Conservation (phyloP, 2,113 vertebrate genomes). For the Catharus bicknelli region DNA sequence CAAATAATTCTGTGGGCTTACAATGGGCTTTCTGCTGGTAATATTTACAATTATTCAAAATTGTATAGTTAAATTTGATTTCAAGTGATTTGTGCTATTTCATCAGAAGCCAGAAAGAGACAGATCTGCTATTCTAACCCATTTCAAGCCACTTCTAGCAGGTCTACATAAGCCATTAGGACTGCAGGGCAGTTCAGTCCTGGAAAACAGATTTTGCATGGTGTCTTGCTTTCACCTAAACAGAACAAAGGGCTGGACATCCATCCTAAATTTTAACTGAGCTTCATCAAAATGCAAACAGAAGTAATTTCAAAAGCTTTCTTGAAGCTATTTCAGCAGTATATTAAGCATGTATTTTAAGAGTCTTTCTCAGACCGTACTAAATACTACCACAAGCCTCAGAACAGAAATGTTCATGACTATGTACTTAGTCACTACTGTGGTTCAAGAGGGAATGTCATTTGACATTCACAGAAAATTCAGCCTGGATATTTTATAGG, state of each 20-base stretch:
- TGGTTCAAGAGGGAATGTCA: neutral
- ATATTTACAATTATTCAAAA: neutral
- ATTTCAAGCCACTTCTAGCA: neutral
- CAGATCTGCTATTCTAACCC: neutral
- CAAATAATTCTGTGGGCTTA: neutral
- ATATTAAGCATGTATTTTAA: neutral
- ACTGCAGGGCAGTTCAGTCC: neutral
- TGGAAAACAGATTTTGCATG: neutral
- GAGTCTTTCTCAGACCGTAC: neutral
- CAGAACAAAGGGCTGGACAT: neutral
- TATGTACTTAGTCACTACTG: neutral
- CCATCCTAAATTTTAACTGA: neutral
- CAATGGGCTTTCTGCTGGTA: neutral
- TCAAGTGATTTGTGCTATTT: neutral
- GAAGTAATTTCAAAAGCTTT: neutral
- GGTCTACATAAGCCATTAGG: neutral
- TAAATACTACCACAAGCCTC: neutral
- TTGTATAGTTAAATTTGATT: neutral
- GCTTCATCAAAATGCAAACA: neutral
- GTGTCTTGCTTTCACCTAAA: neutral
- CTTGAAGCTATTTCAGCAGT: neutral
- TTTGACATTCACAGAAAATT: constrained; percentile 9
- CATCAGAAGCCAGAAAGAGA: neutral
- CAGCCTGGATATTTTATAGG: neutral
- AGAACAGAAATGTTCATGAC: neutral